Evolutionary conservation across 2,888 invertebrate genomes (phyloP).

Genomic region (Phalera bucephala): DNA sequence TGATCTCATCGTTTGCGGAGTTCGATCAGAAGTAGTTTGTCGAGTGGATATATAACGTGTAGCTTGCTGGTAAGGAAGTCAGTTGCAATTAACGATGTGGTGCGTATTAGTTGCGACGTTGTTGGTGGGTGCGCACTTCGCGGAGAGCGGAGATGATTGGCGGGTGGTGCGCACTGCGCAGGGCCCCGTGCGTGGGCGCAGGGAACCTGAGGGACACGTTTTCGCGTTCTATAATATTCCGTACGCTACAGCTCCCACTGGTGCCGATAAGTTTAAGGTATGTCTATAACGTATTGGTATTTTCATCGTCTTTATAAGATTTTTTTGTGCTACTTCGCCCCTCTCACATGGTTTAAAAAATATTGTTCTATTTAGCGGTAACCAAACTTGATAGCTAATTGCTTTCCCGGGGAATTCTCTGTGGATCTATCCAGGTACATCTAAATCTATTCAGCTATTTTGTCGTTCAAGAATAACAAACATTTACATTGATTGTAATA

Average conservation of each 20-base stretch:
- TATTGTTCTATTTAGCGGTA: too few relatives aligned
- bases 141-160: constrained; percentile 11
- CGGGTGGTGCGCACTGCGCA: constrained; percentile 33
- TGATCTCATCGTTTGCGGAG: too few relatives aligned
- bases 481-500: too few relatives aligned
- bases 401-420: too few relatives aligned
- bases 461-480: too few relatives aligned
- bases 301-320: neutral
- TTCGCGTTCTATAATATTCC: constrained; percentile 46
- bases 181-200: constrained; percentile 44
- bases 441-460: too few relatives aligned
- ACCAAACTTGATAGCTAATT: too few relatives aligned
- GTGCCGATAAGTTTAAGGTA: constrained; percentile 40
- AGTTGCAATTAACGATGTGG: constrained; percentile 6
- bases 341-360: too few relatives aligned
- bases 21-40: neutral
- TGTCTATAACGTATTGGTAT: constrained; percentile 1
- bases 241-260: constrained; percentile 48
- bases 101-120: constrained; percentile 3
- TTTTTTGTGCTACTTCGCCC: neutral
- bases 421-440: too few relatives aligned
- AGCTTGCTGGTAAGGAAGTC: neutral
- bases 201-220: constrained; percentile 26
- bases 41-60: neutral
- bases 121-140: constrained; percentile 2